Evolutionary conservation across 2,797 vertebrate genomes (phyloP).

Genomic region (Eulemur coronatus): DNA sequence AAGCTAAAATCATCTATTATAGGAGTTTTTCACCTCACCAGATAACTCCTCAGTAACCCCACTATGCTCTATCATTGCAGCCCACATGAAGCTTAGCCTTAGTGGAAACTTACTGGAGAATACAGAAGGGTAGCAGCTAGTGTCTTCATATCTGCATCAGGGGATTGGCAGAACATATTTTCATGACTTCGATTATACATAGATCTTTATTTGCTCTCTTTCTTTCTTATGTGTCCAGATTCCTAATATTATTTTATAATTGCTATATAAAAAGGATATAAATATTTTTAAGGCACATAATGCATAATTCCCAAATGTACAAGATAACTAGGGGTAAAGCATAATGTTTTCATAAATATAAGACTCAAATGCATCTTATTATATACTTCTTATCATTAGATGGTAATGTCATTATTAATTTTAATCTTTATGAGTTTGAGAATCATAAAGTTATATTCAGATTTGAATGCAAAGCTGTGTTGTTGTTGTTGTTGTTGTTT

Average conservation of each 20-base stretch:
- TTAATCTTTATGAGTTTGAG: background rate
- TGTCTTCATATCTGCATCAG: background rate
- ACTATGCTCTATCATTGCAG: accelerated
- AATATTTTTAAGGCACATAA: background rate
- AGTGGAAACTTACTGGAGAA: background rate
- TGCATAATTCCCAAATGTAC: background rate
- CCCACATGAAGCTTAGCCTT: background rate
- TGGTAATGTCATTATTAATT: background rate
- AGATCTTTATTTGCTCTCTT: background rate
- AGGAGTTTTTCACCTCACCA: background rate
- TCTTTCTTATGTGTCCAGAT: background rate
- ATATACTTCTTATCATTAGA: background rate
- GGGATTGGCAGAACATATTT: background rate
- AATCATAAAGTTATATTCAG: background rate
- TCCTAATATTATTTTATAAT: background rate
- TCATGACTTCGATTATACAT: background rate
- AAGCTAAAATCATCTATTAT: background rate
- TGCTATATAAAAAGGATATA: background rate
- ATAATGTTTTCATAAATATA: background rate
- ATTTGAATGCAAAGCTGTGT: background rate
- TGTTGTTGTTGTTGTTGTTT: background rate
- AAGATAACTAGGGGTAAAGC: background rate
- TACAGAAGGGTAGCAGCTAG: too few species aligned
- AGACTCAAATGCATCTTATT: background rate
- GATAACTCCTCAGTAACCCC: background rate